Percentiles rank a stretch among this genome's conserved stretches.
These are phyloP conservation scores for Mus pahari DNA, from an alignment of 2,113 vertebrate genomes.

Conservation along the genomic window DNA sequence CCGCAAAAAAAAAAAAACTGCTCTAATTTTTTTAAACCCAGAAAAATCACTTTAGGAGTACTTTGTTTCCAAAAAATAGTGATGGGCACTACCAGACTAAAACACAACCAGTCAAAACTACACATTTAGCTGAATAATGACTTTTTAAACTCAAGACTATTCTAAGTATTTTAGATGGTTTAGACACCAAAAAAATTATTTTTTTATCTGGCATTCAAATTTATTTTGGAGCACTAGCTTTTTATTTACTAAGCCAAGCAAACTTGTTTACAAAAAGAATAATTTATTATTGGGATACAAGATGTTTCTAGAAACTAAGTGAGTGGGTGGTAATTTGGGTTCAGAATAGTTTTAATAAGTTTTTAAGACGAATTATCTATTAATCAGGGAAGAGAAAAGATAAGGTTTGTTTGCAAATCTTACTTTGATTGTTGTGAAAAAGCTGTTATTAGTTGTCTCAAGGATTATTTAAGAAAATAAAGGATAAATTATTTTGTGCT, in stretches of 20 bases:
- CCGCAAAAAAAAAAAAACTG: too few species aligned
- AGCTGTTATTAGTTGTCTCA: fast-evolving
- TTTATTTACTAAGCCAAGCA: neutral
- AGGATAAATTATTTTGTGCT: neutral
- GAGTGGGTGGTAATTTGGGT: neutral
- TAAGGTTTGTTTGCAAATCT: neutral
- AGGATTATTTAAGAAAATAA: neutral
- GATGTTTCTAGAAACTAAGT: neutral
- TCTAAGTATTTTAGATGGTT: neutral
- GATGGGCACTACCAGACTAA: neutral
- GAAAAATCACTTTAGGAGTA: neutral
- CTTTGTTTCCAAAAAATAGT: slow-evolving; percentile 19
- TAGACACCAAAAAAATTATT: neutral
- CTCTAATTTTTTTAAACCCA: neutral
- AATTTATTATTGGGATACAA: neutral
- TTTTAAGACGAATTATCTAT: slow-evolving; percentile 32
- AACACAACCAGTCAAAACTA: neutral
- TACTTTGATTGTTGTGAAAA: neutral
- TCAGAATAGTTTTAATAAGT: neutral
- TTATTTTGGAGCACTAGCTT: neutral
- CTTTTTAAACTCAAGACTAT: neutral
- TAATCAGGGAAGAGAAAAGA: neutral
- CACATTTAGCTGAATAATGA: neutral
- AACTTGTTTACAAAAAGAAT: neutral
- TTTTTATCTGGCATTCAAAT: neutral